Percentiles rank a stretch among this genome's conserved stretches.
Evolutionary conservation across 2,797 vertebrate genomes (phyloP).

Genomic region (Anas flavirostris): DNA sequence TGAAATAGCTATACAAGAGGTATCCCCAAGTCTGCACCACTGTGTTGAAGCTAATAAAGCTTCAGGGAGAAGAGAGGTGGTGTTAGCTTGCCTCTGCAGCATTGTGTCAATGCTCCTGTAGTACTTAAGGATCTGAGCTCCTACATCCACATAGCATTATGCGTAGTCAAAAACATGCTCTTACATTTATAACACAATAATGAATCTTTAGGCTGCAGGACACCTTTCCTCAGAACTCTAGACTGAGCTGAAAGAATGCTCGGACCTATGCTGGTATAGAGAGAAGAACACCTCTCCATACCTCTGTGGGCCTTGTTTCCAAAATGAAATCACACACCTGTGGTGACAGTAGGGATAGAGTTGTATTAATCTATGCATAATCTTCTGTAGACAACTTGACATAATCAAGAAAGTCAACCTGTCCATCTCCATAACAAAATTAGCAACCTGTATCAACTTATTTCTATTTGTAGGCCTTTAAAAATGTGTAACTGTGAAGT

Average conservation of each 20-base stretch:
- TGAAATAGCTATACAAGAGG: background rate
- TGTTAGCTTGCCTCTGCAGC: background rate
- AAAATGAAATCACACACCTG: background rate
- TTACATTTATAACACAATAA: background rate
- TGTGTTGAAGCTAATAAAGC: background rate
- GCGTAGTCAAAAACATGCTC: background rate
- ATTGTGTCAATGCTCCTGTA: rapidly evolving
- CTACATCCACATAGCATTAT: rapidly evolving
- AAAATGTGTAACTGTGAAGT: background rate
- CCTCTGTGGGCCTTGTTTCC: background rate
- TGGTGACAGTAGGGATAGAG: background rate
- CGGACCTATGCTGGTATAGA: background rate
- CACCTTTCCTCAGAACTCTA: background rate
- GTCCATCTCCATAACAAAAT: background rate
- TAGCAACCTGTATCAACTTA: background rate
- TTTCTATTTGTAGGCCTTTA: background rate
- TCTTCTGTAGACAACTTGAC: background rate
- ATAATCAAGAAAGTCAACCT: background rate
- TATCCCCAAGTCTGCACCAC: background rate
- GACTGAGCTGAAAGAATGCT: background rate
- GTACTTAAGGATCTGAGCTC: background rate
- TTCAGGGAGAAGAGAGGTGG: rapidly evolving
- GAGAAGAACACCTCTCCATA: background rate
- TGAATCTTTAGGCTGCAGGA: background rate
- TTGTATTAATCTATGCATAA: background rate